phyloP scores from a whole-genome alignment of 2,888 invertebrate species.

The Cephus sareptanus region DNA sequence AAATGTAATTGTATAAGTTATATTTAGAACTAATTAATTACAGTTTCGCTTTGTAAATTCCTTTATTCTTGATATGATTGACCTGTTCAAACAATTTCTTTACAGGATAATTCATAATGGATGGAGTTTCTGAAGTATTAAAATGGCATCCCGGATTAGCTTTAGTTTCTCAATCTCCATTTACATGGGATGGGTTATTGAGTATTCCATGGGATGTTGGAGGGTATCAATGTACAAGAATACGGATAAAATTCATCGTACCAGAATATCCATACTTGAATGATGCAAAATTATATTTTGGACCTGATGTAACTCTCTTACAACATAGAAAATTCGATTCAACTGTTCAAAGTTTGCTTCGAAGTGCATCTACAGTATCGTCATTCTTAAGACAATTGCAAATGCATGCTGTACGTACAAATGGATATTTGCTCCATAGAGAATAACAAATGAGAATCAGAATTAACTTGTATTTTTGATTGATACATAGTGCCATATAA shows the following conservation, averaged over 20 bases:
- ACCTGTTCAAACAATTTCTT: constrained; percentile 7
- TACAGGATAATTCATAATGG: constrained; percentile 26
- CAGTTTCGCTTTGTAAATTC: not conserved
- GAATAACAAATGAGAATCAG: not conserved
- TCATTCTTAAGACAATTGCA: constrained; percentile 51
- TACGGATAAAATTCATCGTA: constrained; percentile 48
- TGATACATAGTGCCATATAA: not conserved
- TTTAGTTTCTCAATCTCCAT: constrained; percentile 43
- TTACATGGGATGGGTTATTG: constrained; percentile 56
- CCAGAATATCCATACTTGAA: constrained; percentile 54
- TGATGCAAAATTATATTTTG: constrained; percentile 46
- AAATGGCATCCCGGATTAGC: constrained; percentile 53
- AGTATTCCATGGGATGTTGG: constrained; percentile 28
- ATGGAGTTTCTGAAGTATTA: constrained; percentile 44
- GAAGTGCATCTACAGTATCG: constrained; percentile 40
- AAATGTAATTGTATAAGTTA: not conserved
- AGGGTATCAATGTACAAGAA: constrained; percentile 29
- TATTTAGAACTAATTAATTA: not conserved
- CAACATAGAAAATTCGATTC: constrained; percentile 35
- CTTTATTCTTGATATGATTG: not conserved
- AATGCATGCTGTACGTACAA: constrained; percentile 36
- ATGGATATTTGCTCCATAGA: not conserved
- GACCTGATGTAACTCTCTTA: constrained; percentile 41
- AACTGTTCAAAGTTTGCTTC: constrained; percentile 35
- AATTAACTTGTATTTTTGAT: not conserved